phyloP scores from a whole-genome alignment of 2,797 vertebrate species.

The Vipera latastei region DNA sequence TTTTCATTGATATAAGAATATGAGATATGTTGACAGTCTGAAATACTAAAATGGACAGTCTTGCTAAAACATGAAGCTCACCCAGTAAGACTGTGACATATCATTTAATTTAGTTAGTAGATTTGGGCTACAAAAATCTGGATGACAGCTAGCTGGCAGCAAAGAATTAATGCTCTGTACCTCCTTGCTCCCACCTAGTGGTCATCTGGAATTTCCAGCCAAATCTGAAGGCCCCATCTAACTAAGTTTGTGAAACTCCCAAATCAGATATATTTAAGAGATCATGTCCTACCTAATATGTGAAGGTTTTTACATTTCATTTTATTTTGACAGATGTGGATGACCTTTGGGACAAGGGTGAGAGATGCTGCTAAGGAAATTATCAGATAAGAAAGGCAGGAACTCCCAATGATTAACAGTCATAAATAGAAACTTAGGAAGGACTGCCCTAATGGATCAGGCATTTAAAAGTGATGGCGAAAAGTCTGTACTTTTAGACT shows the following conservation, averaged over 20 bases:
- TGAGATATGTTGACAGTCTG: neutral
- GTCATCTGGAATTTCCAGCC: neutral
- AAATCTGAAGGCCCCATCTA: neutral
- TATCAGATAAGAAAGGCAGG: neutral
- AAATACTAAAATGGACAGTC: slow-evolving; percentile 3
- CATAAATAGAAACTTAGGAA: neutral
- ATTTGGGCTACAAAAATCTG: neutral
- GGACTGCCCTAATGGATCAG: neutral
- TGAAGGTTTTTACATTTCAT: slow-evolving; percentile 35
- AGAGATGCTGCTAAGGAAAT: neutral
- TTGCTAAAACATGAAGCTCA: neutral
- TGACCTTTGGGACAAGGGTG: neutral
- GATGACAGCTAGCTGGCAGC: neutral
- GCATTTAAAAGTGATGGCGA: neutral
- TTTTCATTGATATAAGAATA: neutral
- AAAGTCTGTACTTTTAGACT: neutral
- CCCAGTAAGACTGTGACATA: slow-evolving; percentile 30
- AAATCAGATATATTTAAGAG: slow-evolving; percentile 3
- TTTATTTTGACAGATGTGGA: neutral
- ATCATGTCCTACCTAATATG: neutral
- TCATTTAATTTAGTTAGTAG: neutral
- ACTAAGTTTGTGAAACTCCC: slow-evolving; percentile 19
- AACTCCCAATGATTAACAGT: neutral
- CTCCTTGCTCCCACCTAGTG: neutral
- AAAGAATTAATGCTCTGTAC: neutral